Conservation (phyloP, 2,888 invertebrate genomes). For the Callinectes sapidus region DNA sequence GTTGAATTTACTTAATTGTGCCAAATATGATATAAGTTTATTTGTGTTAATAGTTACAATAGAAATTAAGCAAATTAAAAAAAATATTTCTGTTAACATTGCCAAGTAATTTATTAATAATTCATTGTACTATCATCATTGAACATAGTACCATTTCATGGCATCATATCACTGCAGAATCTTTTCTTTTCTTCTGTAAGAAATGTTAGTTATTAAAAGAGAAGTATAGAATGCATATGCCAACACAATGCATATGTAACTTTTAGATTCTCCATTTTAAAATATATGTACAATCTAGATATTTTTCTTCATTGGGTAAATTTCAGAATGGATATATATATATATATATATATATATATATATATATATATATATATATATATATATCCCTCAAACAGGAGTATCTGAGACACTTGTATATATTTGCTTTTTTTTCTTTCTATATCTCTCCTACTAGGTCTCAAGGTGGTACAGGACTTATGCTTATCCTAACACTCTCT, state of each 20-base stretch:
- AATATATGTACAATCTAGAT: neutral
- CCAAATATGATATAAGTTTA: constrained; percentile 67
- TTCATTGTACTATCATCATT: constrained; percentile 5
- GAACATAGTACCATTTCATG: constrained; percentile 23
- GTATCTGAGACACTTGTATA: neutral
- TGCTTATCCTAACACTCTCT: too few species aligned
- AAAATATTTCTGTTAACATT: constrained; percentile 31
- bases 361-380: neutral
- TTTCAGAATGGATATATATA: too few species aligned
- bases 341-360: neutral
- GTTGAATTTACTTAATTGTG: constrained; percentile 61
- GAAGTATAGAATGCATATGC: neutral
- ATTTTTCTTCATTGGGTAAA: neutral
- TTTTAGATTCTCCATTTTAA: neutral
- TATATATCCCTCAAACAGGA: neutral
- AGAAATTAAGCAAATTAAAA: constrained; percentile 42
- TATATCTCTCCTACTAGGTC: neutral
- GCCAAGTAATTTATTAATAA: constrained; percentile 51
- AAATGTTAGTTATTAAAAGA: neutral
- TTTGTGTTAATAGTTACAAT: constrained; percentile 45
- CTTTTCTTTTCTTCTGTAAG: neutral
- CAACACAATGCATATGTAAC: neutral
- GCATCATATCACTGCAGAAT: constrained; percentile 35
- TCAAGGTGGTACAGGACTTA: too few species aligned
- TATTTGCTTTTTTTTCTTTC: neutral